Base-by-base conservation (phyloP, 1,140 invertebrate genomes). In the Ladona fulva region DNA sequence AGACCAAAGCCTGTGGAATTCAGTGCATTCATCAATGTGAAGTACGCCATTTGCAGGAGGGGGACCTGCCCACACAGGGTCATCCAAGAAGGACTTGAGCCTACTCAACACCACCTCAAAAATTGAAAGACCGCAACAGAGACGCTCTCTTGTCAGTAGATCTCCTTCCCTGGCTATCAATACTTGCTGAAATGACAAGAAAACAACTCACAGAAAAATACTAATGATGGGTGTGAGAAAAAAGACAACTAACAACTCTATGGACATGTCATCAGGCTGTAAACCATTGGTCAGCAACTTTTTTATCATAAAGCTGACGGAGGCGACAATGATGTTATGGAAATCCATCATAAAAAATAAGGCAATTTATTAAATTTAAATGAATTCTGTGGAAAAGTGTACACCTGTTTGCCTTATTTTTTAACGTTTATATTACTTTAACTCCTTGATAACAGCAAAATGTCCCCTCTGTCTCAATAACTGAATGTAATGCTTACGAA, bases 71-170 rank as follows among this genome's bases (percentile, higher is more conserved):
- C 97, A 99, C 42, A 96, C 90, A 0, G 95, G 92, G 86, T 97
- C 95, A 85, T 93, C 89, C 74, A 97, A 86, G 84, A 94, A 97
- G 79, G 92, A 91, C 82, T 94, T 90, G 73, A 98, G 90, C 80
- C 96, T 88, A 78, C 92, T 94, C 74, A 98, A 86, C 76, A 99
- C 94, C 1, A 97, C 95, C 85, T 98, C 96, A 88, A 99, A 99
- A 83, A 99, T 96, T 25, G 97, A 98, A 42, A 99, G 86, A n/a
- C 98, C 98, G 86, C 97, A 99, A 84, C 98, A 99, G 1, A 99
- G 89, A 0, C 98, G 89, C 87, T 99, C 98, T 81, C 97, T 90
- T 12, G 98, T 99, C 79, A 99, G 86, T 24, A 99, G 86, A 87
- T 99, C 97, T 24, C 96, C 97, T 86, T 99, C 97, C 74, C 93